Evolutionary conservation across 2,113 vertebrate genomes (phyloP).

Genomic region (Alethe diademata): DNA sequence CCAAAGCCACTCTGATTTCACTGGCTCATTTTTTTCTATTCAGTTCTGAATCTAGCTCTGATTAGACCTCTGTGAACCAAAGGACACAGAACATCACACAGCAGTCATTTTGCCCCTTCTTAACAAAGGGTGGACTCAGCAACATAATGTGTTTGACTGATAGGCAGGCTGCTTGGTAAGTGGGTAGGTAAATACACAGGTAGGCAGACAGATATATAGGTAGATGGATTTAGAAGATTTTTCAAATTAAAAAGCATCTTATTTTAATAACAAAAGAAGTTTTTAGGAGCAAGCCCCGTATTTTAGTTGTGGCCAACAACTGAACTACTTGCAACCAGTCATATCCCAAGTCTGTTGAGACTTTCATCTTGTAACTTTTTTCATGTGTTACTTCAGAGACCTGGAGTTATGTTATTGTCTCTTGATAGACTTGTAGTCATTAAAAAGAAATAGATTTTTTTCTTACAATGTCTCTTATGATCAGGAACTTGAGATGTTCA

Average conservation of each 20-base stretch:
- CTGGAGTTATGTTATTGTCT: not conserved
- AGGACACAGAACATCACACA: not conserved
- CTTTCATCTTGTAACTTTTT: not conserved
- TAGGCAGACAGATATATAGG: not conserved
- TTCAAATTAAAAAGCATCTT: not conserved
- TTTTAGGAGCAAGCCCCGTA: not conserved
- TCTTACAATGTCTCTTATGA: not conserved
- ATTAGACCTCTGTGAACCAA: not conserved
- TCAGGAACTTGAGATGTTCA: not conserved
- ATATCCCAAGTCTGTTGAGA: not conserved
- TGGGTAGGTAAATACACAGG: not conserved
- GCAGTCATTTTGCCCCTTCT: not conserved
- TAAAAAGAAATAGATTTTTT: not conserved
- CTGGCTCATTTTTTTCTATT: not conserved
- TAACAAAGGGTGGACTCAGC: not conserved
- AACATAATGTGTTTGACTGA: not conserved
- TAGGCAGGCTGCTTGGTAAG: not conserved
- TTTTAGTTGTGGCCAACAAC: not conserved
- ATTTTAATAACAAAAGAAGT: not conserved
- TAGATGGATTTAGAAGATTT: not conserved
- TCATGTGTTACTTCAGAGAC: not conserved
- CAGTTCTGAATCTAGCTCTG: not conserved
- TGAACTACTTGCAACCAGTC: not conserved
- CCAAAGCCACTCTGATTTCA: not conserved
- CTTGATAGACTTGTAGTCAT: not conserved